A percentile compares a stretch with the other conserved stretches of the same genome.
phyloP scores from a whole-genome alignment of 2,797 vertebrate genomes.

The Coracias cyanogaster region DNA sequence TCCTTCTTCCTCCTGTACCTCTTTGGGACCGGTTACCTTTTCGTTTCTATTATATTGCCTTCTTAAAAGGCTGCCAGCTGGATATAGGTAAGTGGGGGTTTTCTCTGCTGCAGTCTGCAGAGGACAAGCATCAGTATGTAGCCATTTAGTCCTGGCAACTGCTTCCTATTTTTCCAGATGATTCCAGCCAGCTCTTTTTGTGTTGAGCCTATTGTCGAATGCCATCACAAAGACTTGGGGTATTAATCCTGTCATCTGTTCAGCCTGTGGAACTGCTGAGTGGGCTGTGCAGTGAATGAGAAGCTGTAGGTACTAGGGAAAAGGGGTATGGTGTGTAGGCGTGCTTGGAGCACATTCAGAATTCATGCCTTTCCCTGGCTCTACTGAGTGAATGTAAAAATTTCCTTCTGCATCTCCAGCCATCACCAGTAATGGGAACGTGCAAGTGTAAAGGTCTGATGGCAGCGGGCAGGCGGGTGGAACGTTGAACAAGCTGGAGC shows the following conservation, averaged over 20 bases:
- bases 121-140: neutral
- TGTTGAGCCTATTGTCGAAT: conserved; percentile 9
- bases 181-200: conserved; percentile 59
- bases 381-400: neutral
- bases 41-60: neutral
- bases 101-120: conserved; percentile 41
- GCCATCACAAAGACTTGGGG: neutral
- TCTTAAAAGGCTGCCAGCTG: conserved; percentile 27
- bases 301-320: conserved; percentile 4
- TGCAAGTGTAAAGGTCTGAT: neutral
- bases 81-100: neutral
- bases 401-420: neutral
- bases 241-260: conserved; percentile 24
- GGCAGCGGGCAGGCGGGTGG: neutral
- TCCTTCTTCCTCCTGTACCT: neutral
- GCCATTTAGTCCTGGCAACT: conserved; percentile 32
- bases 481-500: neutral
- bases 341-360: neutral
- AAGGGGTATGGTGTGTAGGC: neutral
- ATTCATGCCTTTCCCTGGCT: neutral
- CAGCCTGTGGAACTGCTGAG: conserved; percentile 23
- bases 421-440: neutral
- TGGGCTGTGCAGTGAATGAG: neutral
- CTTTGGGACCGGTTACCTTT: neutral
- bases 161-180: conserved; percentile 55